Evolutionary conservation across 2,113 vertebrate species (phyloP).

Genomic region (Arenaria interpres): DNA sequence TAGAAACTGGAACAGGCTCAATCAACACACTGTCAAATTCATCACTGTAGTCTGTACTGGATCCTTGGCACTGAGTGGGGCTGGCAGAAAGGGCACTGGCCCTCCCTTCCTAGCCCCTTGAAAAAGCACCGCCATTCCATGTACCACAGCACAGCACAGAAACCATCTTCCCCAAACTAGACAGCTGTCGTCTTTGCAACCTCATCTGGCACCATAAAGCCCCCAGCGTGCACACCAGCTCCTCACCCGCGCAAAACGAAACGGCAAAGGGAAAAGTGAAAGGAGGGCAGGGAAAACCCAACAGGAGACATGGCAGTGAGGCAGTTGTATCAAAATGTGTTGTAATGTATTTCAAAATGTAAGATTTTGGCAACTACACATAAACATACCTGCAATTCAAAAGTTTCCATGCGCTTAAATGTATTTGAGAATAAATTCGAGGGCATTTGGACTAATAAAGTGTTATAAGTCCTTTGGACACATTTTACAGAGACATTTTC

Average conservation of each 20-base stretch:
- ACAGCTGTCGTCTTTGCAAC: neutral
- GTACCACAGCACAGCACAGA: neutral
- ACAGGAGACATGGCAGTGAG: neutral
- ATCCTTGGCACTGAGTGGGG: neutral
- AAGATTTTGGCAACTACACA: slow-evolving; percentile 41
- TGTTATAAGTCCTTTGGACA: neutral
- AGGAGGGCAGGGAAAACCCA: neutral
- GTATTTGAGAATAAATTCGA: slow-evolving; percentile 42
- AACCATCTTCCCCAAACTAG: neutral
- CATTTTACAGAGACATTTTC: slow-evolving; percentile 50
- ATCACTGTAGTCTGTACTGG: neutral
- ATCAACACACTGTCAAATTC: fast-evolving
- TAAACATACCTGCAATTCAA: slow-evolving; percentile 62
- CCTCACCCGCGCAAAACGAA: neutral
- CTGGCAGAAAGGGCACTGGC: neutral
- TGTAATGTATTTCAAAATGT: neutral
- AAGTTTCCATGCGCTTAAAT: slow-evolving; percentile 41
- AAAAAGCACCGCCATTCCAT: neutral
- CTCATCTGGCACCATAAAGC: fast-evolving
- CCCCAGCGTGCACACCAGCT: neutral
- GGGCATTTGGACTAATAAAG: neutral
- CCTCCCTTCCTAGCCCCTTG: neutral
- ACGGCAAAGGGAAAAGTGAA: slow-evolving; percentile 3
- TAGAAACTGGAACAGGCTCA: neutral
- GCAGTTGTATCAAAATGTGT: neutral